Evolutionary conservation across 2,113 vertebrate species (phyloP).

Genomic region (Marcusenius ussheri): DNA sequence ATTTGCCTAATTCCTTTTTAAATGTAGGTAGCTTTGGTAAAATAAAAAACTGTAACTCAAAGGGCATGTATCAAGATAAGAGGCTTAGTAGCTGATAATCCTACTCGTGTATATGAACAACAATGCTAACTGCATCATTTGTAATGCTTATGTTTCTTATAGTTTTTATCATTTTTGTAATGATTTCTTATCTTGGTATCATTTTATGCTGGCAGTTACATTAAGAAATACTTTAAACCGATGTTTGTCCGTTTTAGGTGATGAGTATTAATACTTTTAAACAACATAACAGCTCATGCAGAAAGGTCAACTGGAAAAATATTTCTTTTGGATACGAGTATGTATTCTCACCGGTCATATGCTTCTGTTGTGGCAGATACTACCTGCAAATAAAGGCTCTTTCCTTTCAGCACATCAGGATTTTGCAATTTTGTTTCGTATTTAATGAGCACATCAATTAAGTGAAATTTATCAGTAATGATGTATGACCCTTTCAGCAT

Average conservation of each 20-base stretch:
- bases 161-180: slow-evolving; percentile 18
- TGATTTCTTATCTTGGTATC: neutral
- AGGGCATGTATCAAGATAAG: slow-evolving; percentile 20
- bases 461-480: neutral
- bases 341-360: neutral
- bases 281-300: neutral
- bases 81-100: slow-evolving; percentile 11
- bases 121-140: neutral
- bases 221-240: neutral
- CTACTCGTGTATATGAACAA: neutral
- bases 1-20: neutral
- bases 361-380: neutral
- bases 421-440: neutral
- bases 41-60: neutral
- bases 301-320: neutral
- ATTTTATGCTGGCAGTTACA: neutral
- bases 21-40: neutral
- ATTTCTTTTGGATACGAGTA: neutral
- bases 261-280: neutral
- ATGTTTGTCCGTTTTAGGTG: neutral
- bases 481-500: neutral
- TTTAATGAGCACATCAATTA: neutral
- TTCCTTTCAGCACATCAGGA: neutral
- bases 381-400: neutral
- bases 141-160: neutral